Evolutionary conservation across 2,888 invertebrate genomes (phyloP), one percentile per base, ranked within the genome.

Genomic region (Tholera decimalis): DNA sequence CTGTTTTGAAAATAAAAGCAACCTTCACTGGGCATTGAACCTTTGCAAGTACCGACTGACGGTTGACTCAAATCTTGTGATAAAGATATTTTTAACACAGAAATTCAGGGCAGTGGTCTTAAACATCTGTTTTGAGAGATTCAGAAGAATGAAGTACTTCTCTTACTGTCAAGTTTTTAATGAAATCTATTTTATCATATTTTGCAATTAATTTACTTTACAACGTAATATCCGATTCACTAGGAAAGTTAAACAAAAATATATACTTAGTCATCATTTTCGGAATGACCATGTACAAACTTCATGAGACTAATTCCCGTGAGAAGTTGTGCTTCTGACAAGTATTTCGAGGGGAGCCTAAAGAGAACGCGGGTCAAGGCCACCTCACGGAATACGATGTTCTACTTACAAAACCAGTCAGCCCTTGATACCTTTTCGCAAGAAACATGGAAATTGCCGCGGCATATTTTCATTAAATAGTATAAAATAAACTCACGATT

Each of bases 361-460:
- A 62, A 74, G 67, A 69, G 71, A 68, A 57, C 65, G 37, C 60
- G 55, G 84, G 84, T 83, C 84, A 84, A 84, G 84, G 84, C 58
- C 78, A 71, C n/a, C 49, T 35, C 61, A 49, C 78, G 67, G 62
- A 78, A 72, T 66, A 77, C 66, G 64, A 75, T 73, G 80, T 68
- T 80, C 76, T 63, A 82, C 68, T 83, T 77, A 67, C 68, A 73
- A 78, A 76, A 74, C 73, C 67, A 73, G 74, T 80, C 73, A 57
- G 53, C 61, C 46, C 57, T 59, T 57, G 67, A 77, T 61, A 55
- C 28, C 26, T 72, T 75, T 68, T 62, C 28, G 26, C 46, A 22
- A 63, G 28, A 50, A 59, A 63, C 43, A 44, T 63, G 37, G 35
- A 43, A 28, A 74, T 64, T 56, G n/a, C n/a, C n/a, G n/a, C 24